phyloP scores from a whole-genome alignment of 2,888 invertebrate species.

The Nematopogon swammerdamellus region DNA sequence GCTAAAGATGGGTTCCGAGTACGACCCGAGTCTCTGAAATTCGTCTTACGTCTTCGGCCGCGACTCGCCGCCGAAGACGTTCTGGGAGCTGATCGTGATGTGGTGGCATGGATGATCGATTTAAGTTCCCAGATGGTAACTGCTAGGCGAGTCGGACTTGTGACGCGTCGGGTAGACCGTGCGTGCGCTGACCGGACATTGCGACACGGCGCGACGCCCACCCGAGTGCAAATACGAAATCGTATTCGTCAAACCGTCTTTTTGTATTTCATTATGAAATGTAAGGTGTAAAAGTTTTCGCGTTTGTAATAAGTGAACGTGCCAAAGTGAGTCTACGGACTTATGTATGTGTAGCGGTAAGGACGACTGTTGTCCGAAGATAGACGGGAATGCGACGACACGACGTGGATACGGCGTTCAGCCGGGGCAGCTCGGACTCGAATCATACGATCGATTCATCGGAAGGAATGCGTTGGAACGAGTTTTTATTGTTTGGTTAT shows the following conservation, averaged over 20 bases:
- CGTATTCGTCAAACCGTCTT: conserved; percentile 36
- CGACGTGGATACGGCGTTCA: no score
- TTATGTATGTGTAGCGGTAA: no score
- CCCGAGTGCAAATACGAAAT: conserved; percentile 30
- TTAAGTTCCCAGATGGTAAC: conserved; percentile 39
- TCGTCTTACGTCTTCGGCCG: conserved; percentile 65
- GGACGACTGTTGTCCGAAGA: no score
- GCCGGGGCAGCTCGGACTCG: no score
- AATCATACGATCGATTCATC: no score
- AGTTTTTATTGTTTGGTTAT: not conserved
- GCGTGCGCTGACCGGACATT: conserved; percentile 39
- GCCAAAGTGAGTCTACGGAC: not conserved
- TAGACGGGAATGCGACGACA: no score
- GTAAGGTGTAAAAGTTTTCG: not conserved
- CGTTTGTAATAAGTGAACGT: not conserved
- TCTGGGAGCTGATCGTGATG: conserved; percentile 56
- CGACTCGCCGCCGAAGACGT: conserved; percentile 65
- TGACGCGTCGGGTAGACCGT: conserved; percentile 9
- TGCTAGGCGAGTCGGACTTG: conserved; percentile 39
- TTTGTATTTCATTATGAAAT: conserved; percentile 26
- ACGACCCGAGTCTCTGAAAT: conserved; percentile 66
- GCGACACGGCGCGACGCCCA: conserved; percentile 19
- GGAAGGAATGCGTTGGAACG: no score
- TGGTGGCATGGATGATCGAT: conserved; percentile 56
- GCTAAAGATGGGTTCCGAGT: conserved; percentile 80